Evolutionary conservation across 2,888 invertebrate species (phyloP).

Genomic region (Dusona sp.): DNA sequence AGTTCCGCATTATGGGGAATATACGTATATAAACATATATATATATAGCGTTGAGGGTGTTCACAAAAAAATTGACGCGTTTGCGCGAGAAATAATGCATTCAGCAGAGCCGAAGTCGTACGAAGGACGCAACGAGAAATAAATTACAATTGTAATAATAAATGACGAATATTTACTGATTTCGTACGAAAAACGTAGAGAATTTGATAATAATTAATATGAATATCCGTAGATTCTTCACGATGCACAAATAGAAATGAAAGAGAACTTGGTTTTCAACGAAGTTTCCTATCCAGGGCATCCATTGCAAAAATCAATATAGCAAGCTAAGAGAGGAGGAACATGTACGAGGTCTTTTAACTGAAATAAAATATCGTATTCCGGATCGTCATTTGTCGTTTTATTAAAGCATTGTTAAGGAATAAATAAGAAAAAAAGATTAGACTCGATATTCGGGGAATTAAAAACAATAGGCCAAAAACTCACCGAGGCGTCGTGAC

Average conservation of each 20-base stretch:
- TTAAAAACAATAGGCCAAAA: slow-evolving; percentile 9
- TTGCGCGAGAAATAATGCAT: slow-evolving; percentile 31
- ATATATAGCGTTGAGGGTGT: not conserved
- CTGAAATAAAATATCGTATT: not conserved
- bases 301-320: slow-evolving; percentile 67
- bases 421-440: not conserved
- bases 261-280: not conserved
- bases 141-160: not conserved
- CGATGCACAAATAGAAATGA: not conserved
- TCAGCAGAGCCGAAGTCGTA: not conserved
- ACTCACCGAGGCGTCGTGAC: slow-evolving; percentile 38
- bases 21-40: not conserved
- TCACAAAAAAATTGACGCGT: slow-evolving; percentile 27
- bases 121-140: not conserved
- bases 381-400: slow-evolving; percentile 18
- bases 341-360: not conserved
- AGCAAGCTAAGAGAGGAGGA: slow-evolving; percentile 40
- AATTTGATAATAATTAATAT: not conserved
- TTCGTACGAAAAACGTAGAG: not conserved
- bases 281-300: slow-evolving; percentile 28
- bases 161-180: slow-evolving; percentile 5
- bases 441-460: not conserved
- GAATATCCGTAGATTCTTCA: not conserved
- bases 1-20: slow-evolving; percentile 8
- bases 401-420: not conserved